Base-by-base conservation (phyloP, 2,113 vertebrate species). In the Perca fluviatilis region DNA sequence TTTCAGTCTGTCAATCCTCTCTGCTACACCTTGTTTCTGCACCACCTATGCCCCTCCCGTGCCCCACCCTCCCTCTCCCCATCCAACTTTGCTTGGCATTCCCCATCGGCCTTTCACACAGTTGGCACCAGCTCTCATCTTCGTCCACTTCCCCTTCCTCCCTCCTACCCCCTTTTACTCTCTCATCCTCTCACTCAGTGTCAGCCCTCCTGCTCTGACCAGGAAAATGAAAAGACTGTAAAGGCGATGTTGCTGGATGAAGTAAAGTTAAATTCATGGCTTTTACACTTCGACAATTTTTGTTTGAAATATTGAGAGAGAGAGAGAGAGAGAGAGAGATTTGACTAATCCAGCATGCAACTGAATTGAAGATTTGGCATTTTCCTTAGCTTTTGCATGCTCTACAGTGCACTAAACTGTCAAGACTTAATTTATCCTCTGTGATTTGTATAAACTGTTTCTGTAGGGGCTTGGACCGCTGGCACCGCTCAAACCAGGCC, bases 61-160 rank as follows among this genome's bases (percentile, higher is more conserved):
- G 19, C 49, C 25, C 63, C 57, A 11, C 76, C 86, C 69, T 69
- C 73, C 58, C 27, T 74, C 63, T 70, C 65, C 72, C 56, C 61
- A 33, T 73, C 74, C 82, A 60, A 76, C 85, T 53, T 88, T 19
- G 64, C 84, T 87, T 90, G 83, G 86, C 89, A 79, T 84, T 78
- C 81, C 62, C 54, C 58, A 4, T 73, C 18, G 58, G 79, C 87
- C 85, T 92, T 90, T 88, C 63, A 65, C 91, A 85, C 90, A 91
- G 60, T 89, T 90, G 87, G 88, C 85, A 86, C 58, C 58, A 16
- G 49, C 62, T 82, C 60, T 81, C 49, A 61, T 78, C 62, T 73
- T 67, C 18, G 7, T 68, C 71, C 49, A 13, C 79, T 57, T 60
- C 70, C 51, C 56, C 60, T 54, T 61, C 5, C 49, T 63, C 33